Evolutionary conservation across 2,113 vertebrate species (phyloP), one percentile per base, ranked within the genome.

Genomic region (Clarias magur): DNA sequence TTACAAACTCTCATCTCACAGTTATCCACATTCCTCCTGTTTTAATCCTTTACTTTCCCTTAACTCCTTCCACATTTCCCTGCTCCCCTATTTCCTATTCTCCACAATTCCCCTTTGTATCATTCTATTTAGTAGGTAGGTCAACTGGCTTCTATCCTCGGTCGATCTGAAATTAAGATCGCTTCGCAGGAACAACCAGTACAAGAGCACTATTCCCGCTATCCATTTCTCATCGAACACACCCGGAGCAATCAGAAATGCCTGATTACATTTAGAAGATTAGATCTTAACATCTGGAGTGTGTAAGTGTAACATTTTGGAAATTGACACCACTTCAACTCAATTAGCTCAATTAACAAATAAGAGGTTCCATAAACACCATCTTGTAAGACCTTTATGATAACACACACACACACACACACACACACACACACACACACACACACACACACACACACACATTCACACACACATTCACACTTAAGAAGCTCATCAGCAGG

Each of bases 261-360:
- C 1, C 75, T 79, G 48, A 79, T 56, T 54, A 80, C 8, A 19
- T 59, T 59, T 11, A 0, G 17, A 27, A 38, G 56, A 80, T 80
- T 80, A 60, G 15, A 34, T 59, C 54, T 80, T 30, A 10, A 57
- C 48, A 56, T 56, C 59, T 83, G 60, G 63, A 54, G 82, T n/a
- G 76, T 75, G 76, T 75, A 48, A 62, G 59, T 42, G 73, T 79
- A 80, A 80, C 27, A 38, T 60, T 80, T 59, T 80, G n/a, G 75
- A 80, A 80, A 80, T 59, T 27, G 15, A 82, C 19, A 82, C 59
- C 80, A 82, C 83, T 84, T 30, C 54, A 75, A 75, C 68, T 65
- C 54, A 84, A 62, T 84, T 73, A 84, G 83, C 68, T 84, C 68
- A 84, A 84, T 84, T 73, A 75, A 42, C 67, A 13, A 73, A 60